A percentile compares a stretch with the other conserved stretches of the same genome.
phyloP scores from a whole-genome alignment of 2,888 invertebrate genomes.

The Dexiosoma caninum region DNA sequence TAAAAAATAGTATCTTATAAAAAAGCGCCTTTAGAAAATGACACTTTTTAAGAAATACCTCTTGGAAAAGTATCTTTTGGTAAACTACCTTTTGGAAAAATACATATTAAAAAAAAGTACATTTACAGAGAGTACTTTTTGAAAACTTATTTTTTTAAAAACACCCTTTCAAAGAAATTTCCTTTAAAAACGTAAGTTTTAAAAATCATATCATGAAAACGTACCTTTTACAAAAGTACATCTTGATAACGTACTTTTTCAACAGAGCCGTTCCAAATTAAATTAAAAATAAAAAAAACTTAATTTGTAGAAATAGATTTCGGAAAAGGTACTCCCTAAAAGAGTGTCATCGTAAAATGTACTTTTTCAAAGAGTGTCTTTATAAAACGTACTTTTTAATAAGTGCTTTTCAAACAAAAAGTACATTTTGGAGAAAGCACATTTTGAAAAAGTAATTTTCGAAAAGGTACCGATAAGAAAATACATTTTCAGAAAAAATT shows the following conservation, averaged over 20 bases:
- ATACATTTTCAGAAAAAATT: slow-evolving; percentile 49
- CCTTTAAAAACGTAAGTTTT: background rate
- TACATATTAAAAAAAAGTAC: background rate
- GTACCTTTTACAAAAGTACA: background rate
- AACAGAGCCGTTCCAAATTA: too few relatives aligned
- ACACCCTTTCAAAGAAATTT: background rate
- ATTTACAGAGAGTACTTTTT: background rate
- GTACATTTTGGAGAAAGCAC: background rate
- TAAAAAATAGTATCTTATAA: background rate
- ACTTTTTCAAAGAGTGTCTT: background rate
- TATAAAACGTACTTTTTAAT: background rate
- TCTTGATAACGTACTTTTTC: background rate
- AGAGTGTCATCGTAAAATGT: background rate
- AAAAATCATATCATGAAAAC: too few relatives aligned
- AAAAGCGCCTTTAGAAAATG: background rate
- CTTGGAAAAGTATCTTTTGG: background rate
- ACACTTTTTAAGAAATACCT: background rate
- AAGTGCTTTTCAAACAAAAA: background rate
- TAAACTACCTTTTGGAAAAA: background rate
- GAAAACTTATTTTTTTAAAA: background rate
- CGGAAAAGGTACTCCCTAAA: background rate
- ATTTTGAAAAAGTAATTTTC: background rate
- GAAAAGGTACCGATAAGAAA: slow-evolving; percentile 29
- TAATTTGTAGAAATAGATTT: too few relatives aligned
- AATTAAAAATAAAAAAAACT: too few relatives aligned